Evolutionary conservation across 2,888 invertebrate genomes (phyloP).

Genomic region (Copidosoma aretas): DNA sequence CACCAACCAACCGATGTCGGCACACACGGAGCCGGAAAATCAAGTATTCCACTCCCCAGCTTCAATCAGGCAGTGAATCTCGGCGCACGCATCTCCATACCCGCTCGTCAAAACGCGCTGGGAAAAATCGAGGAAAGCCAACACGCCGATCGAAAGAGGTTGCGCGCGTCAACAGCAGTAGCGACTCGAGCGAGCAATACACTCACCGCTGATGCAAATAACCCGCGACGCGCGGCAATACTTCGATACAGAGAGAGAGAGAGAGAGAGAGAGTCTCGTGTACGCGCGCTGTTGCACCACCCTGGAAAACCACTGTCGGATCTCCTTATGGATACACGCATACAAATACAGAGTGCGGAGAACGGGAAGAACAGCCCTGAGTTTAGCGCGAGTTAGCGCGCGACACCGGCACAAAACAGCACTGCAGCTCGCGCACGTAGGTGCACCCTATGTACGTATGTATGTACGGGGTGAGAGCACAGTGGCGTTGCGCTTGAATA

Average conservation of each 20-base stretch:
- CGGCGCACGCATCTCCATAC: neutral
- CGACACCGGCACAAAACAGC: too few relatives aligned
- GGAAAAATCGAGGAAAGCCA: neutral
- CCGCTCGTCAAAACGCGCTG: neutral
- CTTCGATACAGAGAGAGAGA: conserved; percentile 7
- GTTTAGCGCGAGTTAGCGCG: conserved; percentile 60
- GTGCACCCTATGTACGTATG: conserved; percentile 42
- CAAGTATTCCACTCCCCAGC: conserved; percentile 11
- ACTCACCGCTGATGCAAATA: neutral
- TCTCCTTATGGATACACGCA: neutral
- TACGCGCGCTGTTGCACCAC: neutral
- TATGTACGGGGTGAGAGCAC: conserved; percentile 48
- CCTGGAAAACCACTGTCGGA: too few relatives aligned
- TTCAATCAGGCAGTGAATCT: neutral
- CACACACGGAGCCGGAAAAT: neutral
- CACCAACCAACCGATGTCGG: neutral
- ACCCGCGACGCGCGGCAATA: neutral
- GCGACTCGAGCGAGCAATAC: too few relatives aligned
- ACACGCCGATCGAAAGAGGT: neutral
- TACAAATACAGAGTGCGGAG: neutral
- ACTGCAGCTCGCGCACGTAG: too few relatives aligned
- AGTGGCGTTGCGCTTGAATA: conserved; percentile 58
- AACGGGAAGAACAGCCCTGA: conserved; percentile 36
- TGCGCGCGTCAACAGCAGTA: neutral
- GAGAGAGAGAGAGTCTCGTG: conserved; percentile 3